These are phyloP conservation scores for Drosophila borborema DNA, from an alignment of 2,888 invertebrate species.

Conservation along the genomic window DNA sequence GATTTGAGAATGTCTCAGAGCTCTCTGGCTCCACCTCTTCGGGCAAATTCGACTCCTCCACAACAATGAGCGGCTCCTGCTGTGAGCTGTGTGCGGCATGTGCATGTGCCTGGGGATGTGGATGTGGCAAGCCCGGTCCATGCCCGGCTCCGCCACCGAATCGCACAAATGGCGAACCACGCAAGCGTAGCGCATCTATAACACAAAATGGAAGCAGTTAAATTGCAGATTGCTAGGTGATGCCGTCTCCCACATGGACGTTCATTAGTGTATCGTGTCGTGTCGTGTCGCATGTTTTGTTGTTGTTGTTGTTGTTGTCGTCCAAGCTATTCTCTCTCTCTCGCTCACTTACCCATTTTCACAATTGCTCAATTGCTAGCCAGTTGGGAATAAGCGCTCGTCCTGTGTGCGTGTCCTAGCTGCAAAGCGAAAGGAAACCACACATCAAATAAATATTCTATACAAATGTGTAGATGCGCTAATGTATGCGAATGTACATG, in stretches of 20 bases:
- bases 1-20: slow-evolving; percentile 86
- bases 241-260: slow-evolving; percentile 28
- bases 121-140: slow-evolving; percentile 36
- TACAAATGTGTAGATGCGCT: slow-evolving; percentile 10
- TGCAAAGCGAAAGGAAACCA: slow-evolving; percentile 49
- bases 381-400: slow-evolving; percentile 58
- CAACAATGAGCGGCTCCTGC: slow-evolving; percentile 92
- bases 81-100: slow-evolving; percentile 74
- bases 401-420: slow-evolving; percentile 50
- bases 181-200: slow-evolving; percentile 86
- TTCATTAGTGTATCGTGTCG: slow-evolving; percentile 38
- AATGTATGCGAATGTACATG: slow-evolving; percentile 2
- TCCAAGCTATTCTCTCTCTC: not conserved
- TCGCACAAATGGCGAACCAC: slow-evolving; percentile 89
- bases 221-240: slow-evolving; percentile 28
- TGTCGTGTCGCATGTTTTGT: not conserved
- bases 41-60: slow-evolving; percentile 90
- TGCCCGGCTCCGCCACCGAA: slow-evolving; percentile 81
- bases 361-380: slow-evolving; percentile 65
- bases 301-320: not conserved
- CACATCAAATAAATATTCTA: slow-evolving; percentile 44
- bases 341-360: slow-evolving; percentile 68
- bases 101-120: not conserved
- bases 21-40: slow-evolving; percentile 88
- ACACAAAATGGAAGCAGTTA: slow-evolving; percentile 6